These are phyloP conservation scores for Hydractinia echinata DNA, from an alignment of 30 jellyfish, hydroid and myxozoan species.

Conservation along the genomic window DNA sequence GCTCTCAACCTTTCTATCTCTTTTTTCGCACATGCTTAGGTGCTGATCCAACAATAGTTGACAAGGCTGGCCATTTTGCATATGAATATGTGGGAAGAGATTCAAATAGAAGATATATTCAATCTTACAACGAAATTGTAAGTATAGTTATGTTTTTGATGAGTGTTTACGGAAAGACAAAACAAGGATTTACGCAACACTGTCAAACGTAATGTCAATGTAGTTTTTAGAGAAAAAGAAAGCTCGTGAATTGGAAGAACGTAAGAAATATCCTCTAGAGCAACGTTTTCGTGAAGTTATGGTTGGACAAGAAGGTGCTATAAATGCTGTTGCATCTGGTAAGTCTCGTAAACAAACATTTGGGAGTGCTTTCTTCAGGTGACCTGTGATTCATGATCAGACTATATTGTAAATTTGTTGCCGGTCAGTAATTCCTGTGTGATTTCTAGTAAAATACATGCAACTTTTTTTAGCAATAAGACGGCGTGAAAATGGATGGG, in stretches of 20 bases:
- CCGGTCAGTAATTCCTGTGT: neutral
- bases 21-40: constrained; percentile 32
- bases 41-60: constrained; percentile 72
- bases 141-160: neutral
- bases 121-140: constrained; percentile 31
- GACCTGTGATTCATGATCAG: too few species aligned
- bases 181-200: neutral
- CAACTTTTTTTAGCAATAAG: constrained; percentile 59
- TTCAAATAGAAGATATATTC: constrained; percentile 35
- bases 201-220: neutral
- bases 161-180: neutral
- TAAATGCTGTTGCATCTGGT: constrained; percentile 94
- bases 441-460: neutral
- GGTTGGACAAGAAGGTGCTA: constrained; percentile 98
- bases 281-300: constrained; percentile 71
- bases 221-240: constrained; percentile 64
- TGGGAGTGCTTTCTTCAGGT: too few species aligned
- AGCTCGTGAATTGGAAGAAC: constrained; percentile 67
- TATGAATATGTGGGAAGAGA: constrained; percentile 67
- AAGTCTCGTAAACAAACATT: neutral
- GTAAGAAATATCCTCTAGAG: constrained; percentile 80
- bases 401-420: too few species aligned
- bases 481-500: constrained; percentile 95
- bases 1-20: neutral
- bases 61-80: constrained; percentile 62